Base-by-base conservation (phyloP, 2,888 invertebrate genomes). In the Nezara viridula region DNA sequence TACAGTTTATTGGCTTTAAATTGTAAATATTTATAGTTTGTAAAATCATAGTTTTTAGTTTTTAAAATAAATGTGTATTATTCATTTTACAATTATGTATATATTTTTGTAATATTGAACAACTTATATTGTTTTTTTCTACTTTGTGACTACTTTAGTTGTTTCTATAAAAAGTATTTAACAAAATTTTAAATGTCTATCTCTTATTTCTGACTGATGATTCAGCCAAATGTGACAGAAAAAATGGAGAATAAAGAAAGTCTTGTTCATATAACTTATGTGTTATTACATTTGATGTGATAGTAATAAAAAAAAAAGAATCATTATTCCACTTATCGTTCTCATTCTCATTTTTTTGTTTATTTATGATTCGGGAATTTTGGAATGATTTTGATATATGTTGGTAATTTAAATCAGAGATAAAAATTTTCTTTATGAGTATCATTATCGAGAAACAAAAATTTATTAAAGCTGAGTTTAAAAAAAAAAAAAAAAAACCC, bases 31-130 rank as follows among this genome's bases (percentile, higher is more conserved):
- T 81, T 73, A 32, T 73, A 73, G 37, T 73, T 81, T 40, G 44
- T 81, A 40, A 47, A 81, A 81, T 47, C 4, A 44, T 44, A 44
- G 44, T n/a, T 40, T 81, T 81, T 81, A 44, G 44, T 44, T 81
- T 81, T 81, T n/a, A 81, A 77, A 81, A 44, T 81, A 44, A 81
- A 81, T 81, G 81, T 81, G 81, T 81, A 81, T 81, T 81, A 81
- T 81, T 81, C 81, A 50, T 86, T 86, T 86, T 86, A 86, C 40
- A 40, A 55, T 86, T 86, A 60, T 86, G 86, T 86, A 86, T 86
- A 86, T 86, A 86, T 86, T 86, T 86, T 86, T 86, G 86, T 86
- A 86, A 55, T 86, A 40, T 86, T 52, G 40, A 55, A 60, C 86
- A 37, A 86, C 50, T 40, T 86, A 55, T 86, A 55, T 86, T 55